These are phyloP conservation scores for Chloropsis cyanopogon DNA, from an alignment of 2,113 vertebrate genomes.

Conservation along the genomic window DNA sequence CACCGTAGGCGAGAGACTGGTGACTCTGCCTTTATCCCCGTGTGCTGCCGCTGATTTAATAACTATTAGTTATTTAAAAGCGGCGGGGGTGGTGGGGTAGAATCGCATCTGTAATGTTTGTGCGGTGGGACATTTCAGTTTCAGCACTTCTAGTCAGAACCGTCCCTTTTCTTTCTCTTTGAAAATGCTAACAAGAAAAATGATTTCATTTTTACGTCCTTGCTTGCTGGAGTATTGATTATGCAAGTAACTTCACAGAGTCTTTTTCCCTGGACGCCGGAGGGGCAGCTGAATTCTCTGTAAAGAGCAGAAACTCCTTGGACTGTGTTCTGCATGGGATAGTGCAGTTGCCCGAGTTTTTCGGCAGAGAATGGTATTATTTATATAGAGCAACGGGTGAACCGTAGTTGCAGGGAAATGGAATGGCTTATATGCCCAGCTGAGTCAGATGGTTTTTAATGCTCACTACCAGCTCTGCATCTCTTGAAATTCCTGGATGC, in stretches of 20 bases:
- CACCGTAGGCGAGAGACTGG: not conserved
- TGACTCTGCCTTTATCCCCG: not conserved
- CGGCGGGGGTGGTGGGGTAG: not conserved
- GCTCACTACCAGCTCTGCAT: accelerated
- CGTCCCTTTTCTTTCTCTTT: accelerated
- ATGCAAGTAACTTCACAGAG: not conserved
- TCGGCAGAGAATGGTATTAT: not conserved
- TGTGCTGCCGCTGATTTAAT: not conserved
- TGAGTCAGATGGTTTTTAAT: not conserved
- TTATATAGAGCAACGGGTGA: accelerated
- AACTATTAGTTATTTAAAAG: not conserved
- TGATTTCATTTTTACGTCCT: accelerated
- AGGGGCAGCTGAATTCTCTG: not conserved
- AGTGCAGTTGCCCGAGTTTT: accelerated
- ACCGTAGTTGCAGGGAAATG: accelerated
- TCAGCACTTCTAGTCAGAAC: not conserved
- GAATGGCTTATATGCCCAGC: not conserved
- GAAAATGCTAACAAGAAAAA: not conserved
- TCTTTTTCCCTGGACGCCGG: not conserved
- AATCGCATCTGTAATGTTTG: not conserved
- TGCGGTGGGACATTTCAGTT: not conserved
- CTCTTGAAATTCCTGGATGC: not conserved
- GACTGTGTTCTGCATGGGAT: not conserved
- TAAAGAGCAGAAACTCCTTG: not conserved
- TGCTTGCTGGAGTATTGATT: not conserved